These are phyloP conservation scores for Fulmarus glacialis DNA, from an alignment of 2,113 vertebrate genomes.

Conservation along the genomic window DNA sequence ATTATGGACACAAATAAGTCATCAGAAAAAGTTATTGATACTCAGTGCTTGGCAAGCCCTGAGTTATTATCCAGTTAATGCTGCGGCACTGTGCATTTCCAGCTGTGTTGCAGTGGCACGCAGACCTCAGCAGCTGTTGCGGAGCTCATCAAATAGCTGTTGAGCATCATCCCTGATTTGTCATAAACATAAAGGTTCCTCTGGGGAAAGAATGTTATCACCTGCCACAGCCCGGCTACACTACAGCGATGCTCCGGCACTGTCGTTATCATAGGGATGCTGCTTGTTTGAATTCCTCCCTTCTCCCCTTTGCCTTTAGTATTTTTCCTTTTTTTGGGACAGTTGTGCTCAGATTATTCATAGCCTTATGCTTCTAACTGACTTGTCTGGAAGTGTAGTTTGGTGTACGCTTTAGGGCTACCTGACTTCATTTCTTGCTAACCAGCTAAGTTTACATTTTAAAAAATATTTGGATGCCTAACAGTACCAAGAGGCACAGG, in stretches of 20 bases:
- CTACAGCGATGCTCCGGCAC: neutral
- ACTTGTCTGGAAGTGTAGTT: neutral
- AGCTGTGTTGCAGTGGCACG: slow-evolving; percentile 56
- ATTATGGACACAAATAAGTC: slow-evolving; percentile 60
- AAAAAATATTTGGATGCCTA: neutral
- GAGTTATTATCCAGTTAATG: slow-evolving; percentile 59
- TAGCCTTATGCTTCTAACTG: neutral
- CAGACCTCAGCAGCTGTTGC: slow-evolving; percentile 62
- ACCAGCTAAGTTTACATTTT: neutral
- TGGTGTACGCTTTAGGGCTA: neutral
- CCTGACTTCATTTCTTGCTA: neutral
- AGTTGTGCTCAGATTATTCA: neutral
- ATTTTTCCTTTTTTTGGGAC: neutral
- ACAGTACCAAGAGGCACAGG: neutral
- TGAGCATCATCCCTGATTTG: slow-evolving; percentile 63
- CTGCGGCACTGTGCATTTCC: slow-evolving; percentile 33
- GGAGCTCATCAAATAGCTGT: slow-evolving; percentile 65
- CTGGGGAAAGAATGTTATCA: slow-evolving; percentile 23
- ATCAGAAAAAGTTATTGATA: slow-evolving; percentile 46
- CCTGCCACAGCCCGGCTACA: neutral
- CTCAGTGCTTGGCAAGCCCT: slow-evolving; percentile 26
- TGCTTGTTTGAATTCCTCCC: slow-evolving; percentile 4
- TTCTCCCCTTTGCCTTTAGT: neutral
- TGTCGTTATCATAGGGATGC: neutral
- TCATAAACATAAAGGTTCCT: slow-evolving; percentile 59